Conservation (phyloP, 2,888 invertebrate genomes). For the Germaria angustata region DNA sequence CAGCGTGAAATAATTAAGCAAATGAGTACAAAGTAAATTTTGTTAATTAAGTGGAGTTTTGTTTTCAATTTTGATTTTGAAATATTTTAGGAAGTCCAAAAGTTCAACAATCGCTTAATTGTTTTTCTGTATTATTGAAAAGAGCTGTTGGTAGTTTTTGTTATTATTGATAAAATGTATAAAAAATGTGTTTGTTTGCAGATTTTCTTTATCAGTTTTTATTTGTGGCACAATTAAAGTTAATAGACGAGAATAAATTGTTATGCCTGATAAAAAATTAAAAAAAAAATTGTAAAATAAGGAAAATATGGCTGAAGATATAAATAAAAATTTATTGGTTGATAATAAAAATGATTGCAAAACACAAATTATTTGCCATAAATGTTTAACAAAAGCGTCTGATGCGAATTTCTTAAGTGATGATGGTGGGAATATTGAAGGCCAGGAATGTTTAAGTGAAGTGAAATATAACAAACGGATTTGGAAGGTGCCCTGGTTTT, state of each 20-base stretch:
- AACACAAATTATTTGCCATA: conserved; percentile 16
- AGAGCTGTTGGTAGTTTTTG: not conserved
- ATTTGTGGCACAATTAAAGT: not conserved
- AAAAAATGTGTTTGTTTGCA: not conserved
- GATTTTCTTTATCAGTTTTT: not conserved
- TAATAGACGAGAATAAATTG: not conserved
- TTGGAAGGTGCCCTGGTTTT: conserved; percentile 75
- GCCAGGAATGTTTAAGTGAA: conserved; percentile 70
- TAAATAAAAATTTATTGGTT: conserved; percentile 30
- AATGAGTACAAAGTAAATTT: not conserved
- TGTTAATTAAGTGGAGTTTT: not conserved
- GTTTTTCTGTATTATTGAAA: not conserved
- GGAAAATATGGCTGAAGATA: conserved; percentile 6
- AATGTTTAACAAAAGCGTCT: conserved; percentile 8
- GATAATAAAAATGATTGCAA: conserved; percentile 32
- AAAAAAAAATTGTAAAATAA: not conserved
- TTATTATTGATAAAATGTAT: not conserved
- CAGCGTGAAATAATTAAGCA: conserved; percentile 2
- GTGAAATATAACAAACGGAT: conserved; percentile 67
- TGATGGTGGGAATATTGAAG: not conserved
- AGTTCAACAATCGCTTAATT: conserved; percentile 12
- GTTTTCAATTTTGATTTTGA: not conserved
- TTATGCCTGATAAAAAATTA: not conserved
- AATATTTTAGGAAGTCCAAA: conserved; percentile 7
- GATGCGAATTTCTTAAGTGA: conserved; percentile 3